phyloP scores from a whole-genome alignment of 2,113 vertebrate genomes.

The Odontophorus gujanensis region DNA sequence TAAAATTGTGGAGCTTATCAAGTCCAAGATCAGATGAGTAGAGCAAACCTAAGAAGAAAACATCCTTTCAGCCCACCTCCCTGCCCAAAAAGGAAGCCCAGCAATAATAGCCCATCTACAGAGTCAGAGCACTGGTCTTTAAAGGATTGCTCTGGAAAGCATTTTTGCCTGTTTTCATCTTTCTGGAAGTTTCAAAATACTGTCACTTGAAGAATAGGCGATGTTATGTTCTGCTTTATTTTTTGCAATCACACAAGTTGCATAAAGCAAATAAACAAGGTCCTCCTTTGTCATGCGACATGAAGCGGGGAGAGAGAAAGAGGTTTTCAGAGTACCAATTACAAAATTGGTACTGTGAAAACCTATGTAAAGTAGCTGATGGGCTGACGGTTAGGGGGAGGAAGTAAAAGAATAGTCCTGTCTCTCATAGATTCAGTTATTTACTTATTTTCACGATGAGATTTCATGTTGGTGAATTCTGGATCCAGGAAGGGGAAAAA shows the following conservation, averaged over 20 bases:
- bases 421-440: neutral
- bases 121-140: constrained; percentile 47
- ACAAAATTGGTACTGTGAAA: neutral
- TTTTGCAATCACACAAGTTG: neutral
- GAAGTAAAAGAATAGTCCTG: neutral
- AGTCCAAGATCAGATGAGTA: constrained; percentile 59
- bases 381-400: neutral
- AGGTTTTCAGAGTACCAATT: neutral
- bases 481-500: neutral
- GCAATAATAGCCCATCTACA: constrained; percentile 27
- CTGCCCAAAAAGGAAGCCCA: constrained; percentile 48
- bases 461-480: neutral
- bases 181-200: constrained; percentile 48
- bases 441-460: neutral
- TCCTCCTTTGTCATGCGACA: neutral
- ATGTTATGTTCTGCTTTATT: neutral
- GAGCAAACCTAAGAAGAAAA: constrained; percentile 47
- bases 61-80: constrained; percentile 47
- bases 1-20: constrained; percentile 42
- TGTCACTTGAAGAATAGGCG: constrained; percentile 16
- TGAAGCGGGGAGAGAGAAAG: neutral
- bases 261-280: constrained; percentile 4
- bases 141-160: constrained; percentile 44
- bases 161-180: constrained; percentile 45
- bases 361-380: neutral